A percentile compares a stretch with the other conserved stretches of the same genome.
These are phyloP conservation scores for Basileuterus tristriatus DNA, from an alignment of 2,797 vertebrate species.

Conservation along the genomic window DNA sequence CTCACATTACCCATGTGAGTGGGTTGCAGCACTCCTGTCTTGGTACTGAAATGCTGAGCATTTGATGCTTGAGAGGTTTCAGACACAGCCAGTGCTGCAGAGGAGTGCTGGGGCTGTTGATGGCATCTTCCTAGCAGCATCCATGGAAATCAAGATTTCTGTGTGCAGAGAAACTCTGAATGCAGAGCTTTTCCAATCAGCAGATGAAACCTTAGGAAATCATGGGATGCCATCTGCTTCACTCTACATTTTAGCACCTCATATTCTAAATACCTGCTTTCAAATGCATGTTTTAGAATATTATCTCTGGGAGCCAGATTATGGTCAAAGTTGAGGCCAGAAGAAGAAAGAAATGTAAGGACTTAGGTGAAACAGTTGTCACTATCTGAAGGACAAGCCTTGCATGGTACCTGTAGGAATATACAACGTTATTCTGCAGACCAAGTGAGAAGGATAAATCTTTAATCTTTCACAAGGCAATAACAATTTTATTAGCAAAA, in stretches of 20 bases:
- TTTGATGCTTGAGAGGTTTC: background rate
- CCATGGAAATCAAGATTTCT: background rate
- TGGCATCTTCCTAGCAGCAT: background rate
- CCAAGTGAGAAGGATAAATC: background rate
- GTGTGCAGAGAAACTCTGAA: background rate
- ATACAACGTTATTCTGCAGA: background rate
- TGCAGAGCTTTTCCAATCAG: background rate
- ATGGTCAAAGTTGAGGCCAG: background rate
- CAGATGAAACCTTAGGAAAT: background rate
- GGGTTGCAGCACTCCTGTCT: background rate
- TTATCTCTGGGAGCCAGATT: background rate
- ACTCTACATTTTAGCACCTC: background rate
- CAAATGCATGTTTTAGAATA: background rate
- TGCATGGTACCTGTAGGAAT: background rate
- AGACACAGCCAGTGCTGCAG: background rate
- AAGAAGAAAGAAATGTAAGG: background rate
- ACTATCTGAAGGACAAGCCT: background rate
- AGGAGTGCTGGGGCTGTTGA: background rate
- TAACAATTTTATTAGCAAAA: conserved; percentile 32
- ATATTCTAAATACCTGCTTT: background rate
- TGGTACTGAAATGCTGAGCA: background rate
- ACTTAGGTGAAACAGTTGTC: background rate
- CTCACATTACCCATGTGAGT: background rate
- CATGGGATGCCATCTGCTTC: background rate
- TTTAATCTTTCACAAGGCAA: conserved; percentile 18